Evolutionary conservation across 2,888 invertebrate genomes (phyloP).

Genomic region (Brachypalpus laphriformis): DNA sequence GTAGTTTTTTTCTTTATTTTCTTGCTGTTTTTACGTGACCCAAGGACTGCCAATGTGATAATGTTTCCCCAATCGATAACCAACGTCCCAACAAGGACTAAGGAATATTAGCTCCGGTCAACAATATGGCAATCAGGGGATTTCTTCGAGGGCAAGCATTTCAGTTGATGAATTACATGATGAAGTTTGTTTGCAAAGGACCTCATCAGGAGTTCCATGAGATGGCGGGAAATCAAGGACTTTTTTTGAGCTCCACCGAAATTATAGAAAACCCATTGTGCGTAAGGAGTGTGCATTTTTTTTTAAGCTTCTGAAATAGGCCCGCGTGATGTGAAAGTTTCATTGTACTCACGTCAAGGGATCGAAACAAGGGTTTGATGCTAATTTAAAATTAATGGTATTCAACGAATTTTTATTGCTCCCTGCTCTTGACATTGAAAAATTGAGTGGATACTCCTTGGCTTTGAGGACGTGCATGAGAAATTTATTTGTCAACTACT

Average conservation of each 20-base stretch:
- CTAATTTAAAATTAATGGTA: background rate
- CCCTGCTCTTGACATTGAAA: background rate
- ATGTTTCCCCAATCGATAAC: conserved; percentile 37
- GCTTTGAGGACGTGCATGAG: background rate
- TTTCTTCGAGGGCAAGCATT: background rate
- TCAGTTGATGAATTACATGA: conserved; percentile 31
- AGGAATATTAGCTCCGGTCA: conserved; percentile 24
- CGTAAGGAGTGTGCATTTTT: background rate
- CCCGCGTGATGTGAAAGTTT: background rate
- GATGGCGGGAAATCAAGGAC: background rate
- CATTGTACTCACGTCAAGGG: background rate
- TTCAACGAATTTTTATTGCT: background rate
- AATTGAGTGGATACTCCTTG: background rate
- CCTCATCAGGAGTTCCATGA: background rate
- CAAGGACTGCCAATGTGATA: conserved; percentile 5
- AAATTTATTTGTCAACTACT: background rate
- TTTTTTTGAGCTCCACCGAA: background rate
- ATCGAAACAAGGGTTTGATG: background rate
- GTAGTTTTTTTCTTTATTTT: background rate
- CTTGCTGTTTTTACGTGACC: background rate
- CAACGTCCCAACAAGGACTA: conserved; percentile 12
- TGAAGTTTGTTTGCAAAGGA: conserved; percentile 16
- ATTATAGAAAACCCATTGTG: background rate
- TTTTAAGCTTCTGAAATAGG: background rate
- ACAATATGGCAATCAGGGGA: conserved; percentile 30